phyloP scores from a whole-genome alignment of 1,140 invertebrate species.

The Idris sp. region DNA sequence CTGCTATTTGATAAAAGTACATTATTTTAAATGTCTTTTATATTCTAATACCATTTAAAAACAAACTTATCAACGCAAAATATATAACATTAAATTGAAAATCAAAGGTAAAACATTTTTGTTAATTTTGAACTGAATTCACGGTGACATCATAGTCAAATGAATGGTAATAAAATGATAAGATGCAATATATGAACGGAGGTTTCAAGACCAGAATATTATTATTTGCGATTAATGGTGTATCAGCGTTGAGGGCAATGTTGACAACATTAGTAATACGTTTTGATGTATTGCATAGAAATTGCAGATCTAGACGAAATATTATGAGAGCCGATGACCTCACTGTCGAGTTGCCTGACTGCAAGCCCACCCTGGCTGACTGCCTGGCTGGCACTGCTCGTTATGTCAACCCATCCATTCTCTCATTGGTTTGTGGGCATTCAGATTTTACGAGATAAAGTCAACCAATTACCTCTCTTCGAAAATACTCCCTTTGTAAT shows the following conservation, averaged over 20 bases:
- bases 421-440: conserved; percentile 63
- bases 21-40: too few species aligned
- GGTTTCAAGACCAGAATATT: conserved; percentile 31
- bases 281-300: conserved; percentile 59
- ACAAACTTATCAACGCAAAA: too few species aligned
- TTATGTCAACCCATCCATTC: conserved; percentile 62
- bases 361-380: conserved; percentile 25
- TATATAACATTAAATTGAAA: not conserved
- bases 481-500: conserved; percentile 61
- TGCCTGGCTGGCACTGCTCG: conserved; percentile 48
- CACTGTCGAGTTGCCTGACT: conserved; percentile 40
- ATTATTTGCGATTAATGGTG: conserved; percentile 31
- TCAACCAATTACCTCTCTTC: conserved; percentile 63
- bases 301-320: conserved; percentile 56
- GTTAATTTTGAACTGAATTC: conserved; percentile 41
- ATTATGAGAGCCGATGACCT: conserved; percentile 62
- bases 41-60: too few species aligned
- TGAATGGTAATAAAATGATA: conserved; percentile 56
- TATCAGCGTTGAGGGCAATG: conserved; percentile 34
- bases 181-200: conserved; percentile 21
- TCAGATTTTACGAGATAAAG: conserved; percentile 66
- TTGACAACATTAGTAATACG: conserved; percentile 48
- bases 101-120: conserved; percentile 12
- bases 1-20: too few species aligned
- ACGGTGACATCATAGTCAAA: conserved; percentile 22